Conservation (phyloP, 2,113 vertebrate genomes). For the Microcebus murinus region DNA sequence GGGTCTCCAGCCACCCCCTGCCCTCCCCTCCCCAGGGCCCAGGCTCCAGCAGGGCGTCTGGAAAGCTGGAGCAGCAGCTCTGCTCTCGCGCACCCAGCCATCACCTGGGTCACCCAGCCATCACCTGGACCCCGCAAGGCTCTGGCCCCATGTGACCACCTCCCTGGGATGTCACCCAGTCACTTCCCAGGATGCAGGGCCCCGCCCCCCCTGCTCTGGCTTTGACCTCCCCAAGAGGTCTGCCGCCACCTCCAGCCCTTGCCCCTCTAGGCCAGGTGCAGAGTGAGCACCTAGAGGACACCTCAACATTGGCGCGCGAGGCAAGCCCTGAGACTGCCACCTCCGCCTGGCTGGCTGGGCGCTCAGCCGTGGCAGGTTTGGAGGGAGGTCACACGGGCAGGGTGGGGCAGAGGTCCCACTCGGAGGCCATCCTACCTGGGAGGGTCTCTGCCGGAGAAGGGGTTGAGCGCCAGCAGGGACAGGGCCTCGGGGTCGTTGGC, state of each 20-base stretch:
- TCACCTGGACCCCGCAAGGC: background rate
- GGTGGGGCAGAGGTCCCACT: background rate
- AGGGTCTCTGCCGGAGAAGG: slow-evolving; percentile 86
- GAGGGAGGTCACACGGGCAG: background rate
- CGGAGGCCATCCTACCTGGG: slow-evolving; percentile 87
- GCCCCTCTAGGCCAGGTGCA: background rate
- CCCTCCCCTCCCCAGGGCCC: no score
- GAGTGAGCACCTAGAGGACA: background rate
- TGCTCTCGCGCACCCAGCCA: no score
- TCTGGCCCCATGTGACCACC: background rate
- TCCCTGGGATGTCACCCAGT: background rate
- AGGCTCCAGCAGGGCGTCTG: no score
- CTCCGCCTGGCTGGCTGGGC: background rate
- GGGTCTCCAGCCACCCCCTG: background rate
- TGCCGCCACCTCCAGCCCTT: no score
- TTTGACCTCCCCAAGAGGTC: background rate
- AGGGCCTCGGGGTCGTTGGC: slow-evolving; percentile 89
- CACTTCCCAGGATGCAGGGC: background rate
- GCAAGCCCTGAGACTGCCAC: no score
- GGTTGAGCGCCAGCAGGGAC: slow-evolving; percentile 91
- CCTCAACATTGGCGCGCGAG: background rate
- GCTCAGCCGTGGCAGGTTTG: background rate
- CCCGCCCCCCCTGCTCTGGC: background rate
- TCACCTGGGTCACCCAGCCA: background rate
- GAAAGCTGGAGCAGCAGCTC: background rate